These are phyloP conservation scores for Coranthus polyacanthus DNA, from an alignment of 2,797 vertebrate genomes.

Conservation along the genomic window DNA sequence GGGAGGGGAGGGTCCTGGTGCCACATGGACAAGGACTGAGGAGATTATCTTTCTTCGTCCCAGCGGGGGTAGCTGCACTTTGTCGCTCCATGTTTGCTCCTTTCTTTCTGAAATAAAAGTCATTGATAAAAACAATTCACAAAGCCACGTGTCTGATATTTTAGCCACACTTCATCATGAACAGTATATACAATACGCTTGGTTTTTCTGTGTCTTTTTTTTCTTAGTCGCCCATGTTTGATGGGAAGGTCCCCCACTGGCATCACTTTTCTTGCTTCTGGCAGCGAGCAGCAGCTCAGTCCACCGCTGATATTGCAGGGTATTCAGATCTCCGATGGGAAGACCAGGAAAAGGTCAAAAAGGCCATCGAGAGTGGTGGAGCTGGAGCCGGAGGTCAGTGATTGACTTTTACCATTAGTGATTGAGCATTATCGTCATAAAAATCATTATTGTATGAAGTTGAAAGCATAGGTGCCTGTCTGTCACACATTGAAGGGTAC, in stretches of 20 bases:
- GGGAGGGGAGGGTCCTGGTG: too few species aligned
- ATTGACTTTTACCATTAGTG: neutral
- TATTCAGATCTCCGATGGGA: constrained; percentile 95
- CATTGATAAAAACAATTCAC: too few species aligned
- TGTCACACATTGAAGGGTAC: too few species aligned
- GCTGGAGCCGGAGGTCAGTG: constrained; percentile 75
- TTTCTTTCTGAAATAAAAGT: too few species aligned
- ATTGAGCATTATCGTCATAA: neutral
- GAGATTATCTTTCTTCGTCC: too few species aligned
- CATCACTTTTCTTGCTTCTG: constrained; percentile 99
- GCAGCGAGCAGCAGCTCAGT: constrained; percentile 89
- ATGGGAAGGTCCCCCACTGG: constrained; percentile 98
- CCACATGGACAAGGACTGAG: too few species aligned
- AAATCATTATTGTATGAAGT: neutral
- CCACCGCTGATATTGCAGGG: constrained; percentile 88
- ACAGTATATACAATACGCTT: neutral
- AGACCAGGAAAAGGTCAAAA: constrained; percentile 97
- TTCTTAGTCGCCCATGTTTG: constrained; percentile 96
- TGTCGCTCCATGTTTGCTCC: neutral
- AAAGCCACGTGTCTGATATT: too few species aligned
- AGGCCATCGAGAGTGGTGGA: constrained; percentile 92
- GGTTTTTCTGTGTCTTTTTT: constrained; percentile 1
- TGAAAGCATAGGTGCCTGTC: too few species aligned
- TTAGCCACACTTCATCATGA: neutral
- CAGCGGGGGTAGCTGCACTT: too few species aligned